Conservation (phyloP, 1,140 invertebrate species). For the Littorina saxatilis region DNA sequence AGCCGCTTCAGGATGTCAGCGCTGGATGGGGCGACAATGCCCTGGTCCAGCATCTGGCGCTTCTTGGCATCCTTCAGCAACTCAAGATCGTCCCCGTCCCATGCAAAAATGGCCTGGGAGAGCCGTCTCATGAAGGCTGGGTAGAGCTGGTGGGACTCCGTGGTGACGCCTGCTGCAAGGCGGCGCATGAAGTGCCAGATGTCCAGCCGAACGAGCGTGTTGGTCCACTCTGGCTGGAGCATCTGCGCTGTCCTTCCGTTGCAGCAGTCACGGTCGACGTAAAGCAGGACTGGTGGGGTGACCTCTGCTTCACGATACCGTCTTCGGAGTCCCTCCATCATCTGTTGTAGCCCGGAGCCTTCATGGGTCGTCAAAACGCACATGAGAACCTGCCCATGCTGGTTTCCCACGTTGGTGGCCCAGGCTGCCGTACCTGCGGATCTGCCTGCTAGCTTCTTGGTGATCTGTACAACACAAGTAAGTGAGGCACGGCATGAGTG, state of each 20-base stretch:
- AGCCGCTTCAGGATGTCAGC: slow-evolving; percentile 36
- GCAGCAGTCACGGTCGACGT: slow-evolving; percentile 48
- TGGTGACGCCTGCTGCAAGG: slow-evolving; percentile 47
- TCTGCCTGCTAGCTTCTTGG: slow-evolving; percentile 45
- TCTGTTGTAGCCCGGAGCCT: background rate
- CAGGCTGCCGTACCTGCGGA: slow-evolving; percentile 44
- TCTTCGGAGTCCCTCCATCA: background rate
- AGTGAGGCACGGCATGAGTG: too few relatives aligned
- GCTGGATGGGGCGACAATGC: slow-evolving; percentile 38
- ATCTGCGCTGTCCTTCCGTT: background rate
- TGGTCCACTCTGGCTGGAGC: background rate
- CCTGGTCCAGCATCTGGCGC: slow-evolving; percentile 28
- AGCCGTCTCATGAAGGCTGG: slow-evolving; percentile 50
- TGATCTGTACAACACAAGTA: background rate
- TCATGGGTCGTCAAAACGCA: background rate
- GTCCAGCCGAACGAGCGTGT: slow-evolving; percentile 48
- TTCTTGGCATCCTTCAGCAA: slow-evolving; percentile 51
- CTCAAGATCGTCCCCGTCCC: slow-evolving; percentile 43
- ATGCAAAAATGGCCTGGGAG: slow-evolving; percentile 54
- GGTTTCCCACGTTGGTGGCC: slow-evolving; percentile 41
- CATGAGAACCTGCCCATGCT: slow-evolving; percentile 49
- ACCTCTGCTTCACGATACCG: background rate
- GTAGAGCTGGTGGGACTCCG: slow-evolving; percentile 56
- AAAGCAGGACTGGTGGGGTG: slow-evolving; percentile 23
- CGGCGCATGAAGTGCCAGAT: slow-evolving; percentile 64